Percentiles rank a stretch among this genome's conserved stretches.
Evolutionary conservation across 64 coral and sea anemone genomes (phyloP).

Genomic region (Astreopora myriophthalma): DNA sequence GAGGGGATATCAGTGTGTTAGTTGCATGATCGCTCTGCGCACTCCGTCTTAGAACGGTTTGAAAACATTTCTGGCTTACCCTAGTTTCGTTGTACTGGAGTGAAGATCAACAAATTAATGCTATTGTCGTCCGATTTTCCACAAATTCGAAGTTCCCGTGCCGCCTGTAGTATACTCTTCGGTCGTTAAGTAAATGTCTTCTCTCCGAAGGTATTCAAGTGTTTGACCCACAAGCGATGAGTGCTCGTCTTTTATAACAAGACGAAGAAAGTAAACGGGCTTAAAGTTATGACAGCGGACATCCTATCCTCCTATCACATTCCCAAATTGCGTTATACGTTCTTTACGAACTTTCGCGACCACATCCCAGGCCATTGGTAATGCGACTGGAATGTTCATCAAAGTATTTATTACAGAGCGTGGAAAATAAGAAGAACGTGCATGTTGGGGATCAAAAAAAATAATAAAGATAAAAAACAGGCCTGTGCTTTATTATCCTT

Average conservation of each 20-base stretch:
- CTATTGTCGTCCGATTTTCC: not conserved
- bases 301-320: conserved; percentile 3
- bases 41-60: too few species aligned
- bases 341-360: conserved; percentile 9
- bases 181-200: not conserved
- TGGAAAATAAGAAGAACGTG: too few species aligned
- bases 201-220: not conserved
- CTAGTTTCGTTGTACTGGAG: not conserved
- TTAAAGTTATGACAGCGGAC: not conserved
- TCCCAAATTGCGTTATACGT: conserved; percentile 1
- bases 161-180: too few species aligned
- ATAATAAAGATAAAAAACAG: too few species aligned
- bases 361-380: not conserved
- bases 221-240: not conserved
- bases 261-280: not conserved
- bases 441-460: too few species aligned
- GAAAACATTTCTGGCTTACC: not conserved
- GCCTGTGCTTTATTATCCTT: too few species aligned
- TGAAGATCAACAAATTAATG: not conserved
- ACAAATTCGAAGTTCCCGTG: not conserved
- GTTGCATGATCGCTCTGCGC: too few species aligned
- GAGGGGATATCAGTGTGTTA: too few species aligned
- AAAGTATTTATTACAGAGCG: not conserved
- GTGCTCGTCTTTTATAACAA: not conserved
- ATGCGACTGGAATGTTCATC: conserved; percentile 1